These are phyloP conservation scores for Montipora foliosa DNA, from an alignment of 64 coral and sea anemone genomes.

Conservation along the genomic window DNA sequence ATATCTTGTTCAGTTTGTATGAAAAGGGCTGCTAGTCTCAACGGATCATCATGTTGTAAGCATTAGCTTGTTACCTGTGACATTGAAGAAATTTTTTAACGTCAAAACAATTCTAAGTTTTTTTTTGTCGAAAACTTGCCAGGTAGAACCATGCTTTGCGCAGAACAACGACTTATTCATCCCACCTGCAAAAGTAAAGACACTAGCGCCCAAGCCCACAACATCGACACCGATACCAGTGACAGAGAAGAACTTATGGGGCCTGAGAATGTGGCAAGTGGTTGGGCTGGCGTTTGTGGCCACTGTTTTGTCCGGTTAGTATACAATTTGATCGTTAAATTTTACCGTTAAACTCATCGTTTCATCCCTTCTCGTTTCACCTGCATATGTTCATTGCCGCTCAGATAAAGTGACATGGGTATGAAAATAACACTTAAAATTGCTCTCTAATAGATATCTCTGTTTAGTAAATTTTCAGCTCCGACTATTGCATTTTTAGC, in stretches of 20 bases:
- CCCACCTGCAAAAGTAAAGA: conserved; percentile 8
- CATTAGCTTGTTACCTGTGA: background rate
- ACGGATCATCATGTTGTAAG: too few species aligned
- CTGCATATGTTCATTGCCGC: too few species aligned
- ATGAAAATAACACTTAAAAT: too few species aligned
- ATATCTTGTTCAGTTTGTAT: too few species aligned
- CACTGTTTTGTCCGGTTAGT: conserved; percentile 11
- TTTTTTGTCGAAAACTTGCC: background rate
- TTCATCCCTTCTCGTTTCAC: too few species aligned
- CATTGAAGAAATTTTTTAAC: background rate
- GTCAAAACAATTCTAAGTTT: background rate
- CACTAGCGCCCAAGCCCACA: background rate
- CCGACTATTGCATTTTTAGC: too few species aligned
- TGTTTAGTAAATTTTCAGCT: too few species aligned
- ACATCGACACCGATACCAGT: conserved; percentile 11
- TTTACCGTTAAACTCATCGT: too few species aligned
- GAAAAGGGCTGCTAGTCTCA: too few species aligned
- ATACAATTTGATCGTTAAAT: background rate
- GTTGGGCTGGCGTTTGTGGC: background rate
- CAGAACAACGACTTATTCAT: conserved; percentile 24
- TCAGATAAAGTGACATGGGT: too few species aligned
- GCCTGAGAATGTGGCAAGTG: conserved; percentile 40
- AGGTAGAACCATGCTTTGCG: background rate
- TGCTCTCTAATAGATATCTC: too few species aligned
- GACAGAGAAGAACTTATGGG: conserved; percentile 42